Percentiles rank a stretch among this genome's conserved stretches.
Evolutionary conservation across 92 coral and sea anemone genomes (phyloP).

Genomic region (Virgularia gustaviana): DNA sequence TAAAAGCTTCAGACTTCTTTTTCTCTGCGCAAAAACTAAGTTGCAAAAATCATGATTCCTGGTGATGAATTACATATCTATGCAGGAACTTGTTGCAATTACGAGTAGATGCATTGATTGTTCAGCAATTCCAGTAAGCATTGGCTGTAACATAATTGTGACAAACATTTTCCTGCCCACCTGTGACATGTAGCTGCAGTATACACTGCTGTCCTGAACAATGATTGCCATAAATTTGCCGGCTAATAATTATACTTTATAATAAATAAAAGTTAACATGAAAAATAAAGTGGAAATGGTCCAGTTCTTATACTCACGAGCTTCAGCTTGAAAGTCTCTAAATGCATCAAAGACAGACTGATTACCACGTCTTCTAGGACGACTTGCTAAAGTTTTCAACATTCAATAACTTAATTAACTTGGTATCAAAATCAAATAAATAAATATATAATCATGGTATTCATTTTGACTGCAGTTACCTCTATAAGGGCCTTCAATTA

Average conservation of each 20-base stretch:
- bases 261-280: background rate
- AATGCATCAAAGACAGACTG: slow-evolving; percentile 97
- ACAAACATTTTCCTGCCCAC: no score
- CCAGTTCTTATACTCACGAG: slow-evolving; percentile 88
- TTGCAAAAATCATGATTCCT: no score
- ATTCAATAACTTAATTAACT: slow-evolving; percentile 1
- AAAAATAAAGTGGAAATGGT: background rate
- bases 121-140: no score
- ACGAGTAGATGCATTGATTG: no score
- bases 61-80: no score
- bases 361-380: slow-evolving; percentile 69
- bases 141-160: no score
- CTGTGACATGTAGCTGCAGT: no score
- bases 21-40: no score
- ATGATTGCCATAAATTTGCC: background rate
- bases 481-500: slow-evolving; percentile 77
- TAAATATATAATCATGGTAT: no score
- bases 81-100: no score
- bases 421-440: no score
- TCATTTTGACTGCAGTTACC: slow-evolving; percentile 2
- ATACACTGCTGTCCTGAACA: slow-evolving; percentile 60
- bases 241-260: background rate
- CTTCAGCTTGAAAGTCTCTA: slow-evolving; percentile 99
- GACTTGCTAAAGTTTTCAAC: slow-evolving; percentile 59
- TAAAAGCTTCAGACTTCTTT: no score